phyloP scores from a whole-genome alignment of 2,113 vertebrate species.

The Tiliqua scincoides region DNA sequence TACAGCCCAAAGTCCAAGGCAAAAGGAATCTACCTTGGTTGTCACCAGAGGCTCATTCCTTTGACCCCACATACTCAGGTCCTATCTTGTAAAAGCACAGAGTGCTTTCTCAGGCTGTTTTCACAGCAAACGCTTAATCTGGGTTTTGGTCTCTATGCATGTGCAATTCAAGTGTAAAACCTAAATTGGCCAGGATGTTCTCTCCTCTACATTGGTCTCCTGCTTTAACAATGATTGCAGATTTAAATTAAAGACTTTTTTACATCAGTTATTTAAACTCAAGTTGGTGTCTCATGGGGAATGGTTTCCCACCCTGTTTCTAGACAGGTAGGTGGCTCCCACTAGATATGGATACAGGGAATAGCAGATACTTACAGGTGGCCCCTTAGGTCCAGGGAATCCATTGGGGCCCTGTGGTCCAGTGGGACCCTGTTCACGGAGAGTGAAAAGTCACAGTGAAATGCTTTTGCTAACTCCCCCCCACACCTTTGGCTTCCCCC shows the following conservation, averaged over 20 bases:
- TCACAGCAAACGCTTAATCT: not conserved
- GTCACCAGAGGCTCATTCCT: not conserved
- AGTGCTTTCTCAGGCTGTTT: not conserved
- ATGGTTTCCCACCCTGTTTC: not conserved
- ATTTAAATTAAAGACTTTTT: not conserved
- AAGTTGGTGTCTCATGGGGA: not conserved
- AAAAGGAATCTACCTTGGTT: not conserved
- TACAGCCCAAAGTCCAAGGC: not conserved
- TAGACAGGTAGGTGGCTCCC: not conserved
- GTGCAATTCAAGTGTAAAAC: not conserved
- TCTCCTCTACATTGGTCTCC: not conserved
- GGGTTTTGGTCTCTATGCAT: not conserved
- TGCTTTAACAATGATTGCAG: not conserved
- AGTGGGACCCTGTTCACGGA: slow-evolving; percentile 79
- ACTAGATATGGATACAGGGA: not conserved
- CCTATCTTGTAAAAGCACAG: not conserved
- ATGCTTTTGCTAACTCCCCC: not conserved
- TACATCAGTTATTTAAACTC: not conserved
- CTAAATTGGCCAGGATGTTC: not conserved
- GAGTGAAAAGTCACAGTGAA: not conserved
- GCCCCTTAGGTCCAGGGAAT: slow-evolving; percentile 86
- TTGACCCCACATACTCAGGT: not conserved
- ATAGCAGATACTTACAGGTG: slow-evolving; percentile 80
- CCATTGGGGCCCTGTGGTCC: slow-evolving; percentile 87
- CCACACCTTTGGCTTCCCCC: not conserved